Evolutionary conservation across 2,888 invertebrate genomes (phyloP), one percentile per base, ranked within the genome.

Genomic region (Tiliacea citrago): DNA sequence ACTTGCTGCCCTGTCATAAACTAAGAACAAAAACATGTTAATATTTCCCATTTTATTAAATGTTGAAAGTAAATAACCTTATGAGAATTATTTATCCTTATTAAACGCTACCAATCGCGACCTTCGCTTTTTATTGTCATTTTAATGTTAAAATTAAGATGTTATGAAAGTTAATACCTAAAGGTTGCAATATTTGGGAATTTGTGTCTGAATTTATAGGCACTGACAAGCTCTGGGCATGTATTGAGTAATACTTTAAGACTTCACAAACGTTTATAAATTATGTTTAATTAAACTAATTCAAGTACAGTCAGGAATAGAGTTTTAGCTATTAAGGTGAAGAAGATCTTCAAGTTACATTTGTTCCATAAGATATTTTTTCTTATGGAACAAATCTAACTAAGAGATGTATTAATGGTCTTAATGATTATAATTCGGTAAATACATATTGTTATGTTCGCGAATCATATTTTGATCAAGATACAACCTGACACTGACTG

Each of bases 111-210:
- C 29, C 60, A 72, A 49, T 57, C 35, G 42, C 8, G n/a, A 61
- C 68, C 71, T 68, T 68, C 65, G 9, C 29, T 62, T 60, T 58
- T 81, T 68, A 72, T 75, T 81, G 80, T 68, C 65, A 47, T 61
- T 42, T 68, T 80, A 65, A 51, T 55, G 29, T 62, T 39, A 18
- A 45, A 71, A 65, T 71, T 39, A 71, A 45, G 53, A 35, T 51
- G 12, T 81, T 71, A 39, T 51, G 51, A 75, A 80, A 70, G 47
- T 69, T 39, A 58, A 79, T 45, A 60, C 66, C 4, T 66, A 69
- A 2, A 29, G 49, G 42, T 74, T 57, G 74, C 55, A 79, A 79
- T 74, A 69, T 69, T 72, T 68, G 29, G 16, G 68, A 24, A 70
- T 69, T 68, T 62, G 7, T 29, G 47, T 42, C 58, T 47, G 29